Percentiles rank a stretch among this genome's conserved stretches.
phyloP scores from a whole-genome alignment of 2,113 vertebrate genomes.

The Cacatua alba region DNA sequence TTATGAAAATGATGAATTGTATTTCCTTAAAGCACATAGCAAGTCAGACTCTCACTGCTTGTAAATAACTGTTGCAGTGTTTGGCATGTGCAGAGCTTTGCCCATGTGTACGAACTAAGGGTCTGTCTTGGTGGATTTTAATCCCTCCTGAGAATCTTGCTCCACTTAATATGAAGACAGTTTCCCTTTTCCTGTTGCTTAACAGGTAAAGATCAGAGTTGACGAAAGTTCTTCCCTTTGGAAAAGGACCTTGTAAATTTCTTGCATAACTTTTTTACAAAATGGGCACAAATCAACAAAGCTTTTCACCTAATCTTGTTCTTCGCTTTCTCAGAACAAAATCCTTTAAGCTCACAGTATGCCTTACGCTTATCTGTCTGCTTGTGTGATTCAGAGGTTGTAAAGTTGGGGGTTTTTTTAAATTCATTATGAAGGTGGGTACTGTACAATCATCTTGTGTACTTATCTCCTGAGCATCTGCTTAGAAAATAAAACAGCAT shows the following conservation, averaged over 20 bases:
- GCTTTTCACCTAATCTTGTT: neutral
- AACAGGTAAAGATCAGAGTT: neutral
- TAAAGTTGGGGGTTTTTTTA: neutral
- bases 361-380: neutral
- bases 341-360: neutral
- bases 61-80: neutral
- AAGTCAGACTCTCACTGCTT: neutral
- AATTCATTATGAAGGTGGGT: neutral
- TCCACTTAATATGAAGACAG: neutral
- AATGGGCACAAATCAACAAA: neutral
- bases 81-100: neutral
- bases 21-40: neutral
- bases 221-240: neutral
- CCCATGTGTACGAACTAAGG: fast-evolving
- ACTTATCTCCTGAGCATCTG: slow-evolving; percentile 59
- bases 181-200: neutral
- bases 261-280: neutral
- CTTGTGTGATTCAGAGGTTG: neutral
- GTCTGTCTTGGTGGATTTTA: neutral
- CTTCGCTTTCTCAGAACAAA: neutral
- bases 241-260: neutral
- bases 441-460: neutral
- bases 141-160: neutral
- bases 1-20: neutral
- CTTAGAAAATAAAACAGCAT: slow-evolving; percentile 68